Evolutionary conservation across 1,140 invertebrate genomes (phyloP).

Genomic region (Drosophila gunungcola): DNA sequence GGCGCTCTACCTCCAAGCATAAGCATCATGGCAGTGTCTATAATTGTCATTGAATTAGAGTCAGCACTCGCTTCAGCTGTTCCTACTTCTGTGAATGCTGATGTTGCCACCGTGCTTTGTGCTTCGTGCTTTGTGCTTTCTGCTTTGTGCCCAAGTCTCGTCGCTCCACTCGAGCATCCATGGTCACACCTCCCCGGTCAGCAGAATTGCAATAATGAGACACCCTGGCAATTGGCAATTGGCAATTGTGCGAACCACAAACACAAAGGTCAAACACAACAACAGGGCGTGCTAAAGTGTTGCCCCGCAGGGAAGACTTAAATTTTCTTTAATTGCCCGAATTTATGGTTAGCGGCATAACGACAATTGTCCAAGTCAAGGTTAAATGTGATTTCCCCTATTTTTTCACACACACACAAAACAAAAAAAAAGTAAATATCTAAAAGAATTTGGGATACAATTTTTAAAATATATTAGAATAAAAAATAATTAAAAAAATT

Average conservation of each 20-base stretch:
- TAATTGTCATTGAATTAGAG: conserved; percentile 38
- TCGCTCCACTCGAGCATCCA: conserved; percentile 6
- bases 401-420: not conserved
- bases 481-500: too few relatives aligned
- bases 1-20: not conserved
- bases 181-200: conserved; percentile 11
- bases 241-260: conserved; percentile 48
- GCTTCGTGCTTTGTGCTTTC: not conserved
- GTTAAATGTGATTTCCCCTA: conserved; percentile 3
- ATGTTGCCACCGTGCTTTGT: not conserved
- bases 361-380: conserved; percentile 41
- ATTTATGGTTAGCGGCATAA: conserved; percentile 65
- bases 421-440: too few relatives aligned
- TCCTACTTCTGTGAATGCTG: conserved; percentile 13
- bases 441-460: too few relatives aligned
- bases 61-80: conserved; percentile 4
- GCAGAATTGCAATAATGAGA: conserved; percentile 65
- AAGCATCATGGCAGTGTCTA: conserved; percentile 14
- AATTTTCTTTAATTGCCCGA: conserved; percentile 72
- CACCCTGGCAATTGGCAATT: conserved; percentile 38
- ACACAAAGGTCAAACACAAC: conserved; percentile 1
- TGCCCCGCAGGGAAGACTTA: conserved; percentile 30
- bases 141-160: conserved; percentile 27
- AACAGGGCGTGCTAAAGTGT: not conserved
- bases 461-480: too few relatives aligned